A percentile compares a stretch with the other conserved stretches of the same genome.
These are phyloP conservation scores for Camponotus floridanus DNA, from an alignment of 1,140 invertebrate species.

Conservation along the genomic window DNA sequence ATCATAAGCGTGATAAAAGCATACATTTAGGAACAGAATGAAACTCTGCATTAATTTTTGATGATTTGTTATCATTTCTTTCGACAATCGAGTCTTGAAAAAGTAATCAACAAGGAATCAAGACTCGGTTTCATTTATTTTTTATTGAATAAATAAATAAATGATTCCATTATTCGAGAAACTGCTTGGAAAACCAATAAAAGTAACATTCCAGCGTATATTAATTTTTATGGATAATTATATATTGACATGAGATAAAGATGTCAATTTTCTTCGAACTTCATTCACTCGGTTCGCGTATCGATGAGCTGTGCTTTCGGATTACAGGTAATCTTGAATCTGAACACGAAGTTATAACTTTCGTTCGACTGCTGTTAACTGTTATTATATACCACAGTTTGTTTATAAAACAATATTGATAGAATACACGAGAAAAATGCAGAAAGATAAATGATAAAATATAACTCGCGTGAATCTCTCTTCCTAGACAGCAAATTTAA, in stretches of 20 bases:
- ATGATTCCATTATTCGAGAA: not conserved
- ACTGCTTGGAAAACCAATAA: not conserved
- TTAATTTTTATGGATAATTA: not conserved
- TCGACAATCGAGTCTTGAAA: not conserved
- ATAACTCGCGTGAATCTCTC: not conserved
- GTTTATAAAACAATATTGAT: not conserved
- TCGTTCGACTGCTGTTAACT: not conserved
- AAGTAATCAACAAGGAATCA: not conserved
- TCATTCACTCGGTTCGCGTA: not conserved
- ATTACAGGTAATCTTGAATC: constrained; percentile 7
- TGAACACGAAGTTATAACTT: not conserved
- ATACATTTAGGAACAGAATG: not conserved
- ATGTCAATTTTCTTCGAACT: constrained; percentile 28
- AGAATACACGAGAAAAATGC: not conserved
- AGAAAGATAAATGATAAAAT: not conserved
- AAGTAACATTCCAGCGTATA: not conserved
- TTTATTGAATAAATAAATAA: not conserved
- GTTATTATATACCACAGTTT: constrained; percentile 19
- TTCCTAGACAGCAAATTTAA: constrained; percentile 10
- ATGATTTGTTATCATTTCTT: not conserved
- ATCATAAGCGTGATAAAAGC: not conserved
- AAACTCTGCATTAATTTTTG: constrained; percentile 8
- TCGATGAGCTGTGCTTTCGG: not conserved
- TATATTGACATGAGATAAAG: not conserved
- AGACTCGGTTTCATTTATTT: constrained; percentile 25